Percentiles rank a stretch among this genome's conserved stretches.
Conservation (phyloP, 2,888 invertebrate genomes). For the Hemaris fuciformis region DNA sequence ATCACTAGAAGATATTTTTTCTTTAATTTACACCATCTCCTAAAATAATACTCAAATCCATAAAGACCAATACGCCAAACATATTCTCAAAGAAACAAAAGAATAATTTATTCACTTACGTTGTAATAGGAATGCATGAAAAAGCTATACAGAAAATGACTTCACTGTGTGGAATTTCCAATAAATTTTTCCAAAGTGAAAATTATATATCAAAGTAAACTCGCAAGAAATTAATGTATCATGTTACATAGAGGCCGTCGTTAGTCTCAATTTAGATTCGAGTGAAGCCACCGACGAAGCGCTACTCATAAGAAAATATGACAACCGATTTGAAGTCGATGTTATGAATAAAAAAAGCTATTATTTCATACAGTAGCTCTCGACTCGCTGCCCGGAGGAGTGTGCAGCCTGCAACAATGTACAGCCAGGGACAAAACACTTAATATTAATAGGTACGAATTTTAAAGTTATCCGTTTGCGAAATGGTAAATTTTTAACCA, state of each 20-base stretch:
- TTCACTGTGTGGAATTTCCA: neutral
- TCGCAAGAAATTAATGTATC: conserved; percentile 12
- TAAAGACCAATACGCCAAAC: too few relatives aligned
- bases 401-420: conserved; percentile 40
- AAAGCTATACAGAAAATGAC: neutral
- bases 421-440: conserved; percentile 24
- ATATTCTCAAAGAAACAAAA: too few relatives aligned
- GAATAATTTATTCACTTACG: neutral
- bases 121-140: neutral
- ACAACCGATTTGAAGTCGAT: conserved; percentile 56
- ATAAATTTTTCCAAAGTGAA: conserved; percentile 14
- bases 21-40: too few relatives aligned
- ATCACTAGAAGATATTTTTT: too few relatives aligned
- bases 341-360: conserved; percentile 63
- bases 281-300: conserved; percentile 28
- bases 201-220: conserved; percentile 6
- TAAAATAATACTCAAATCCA: too few relatives aligned
- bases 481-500: too few relatives aligned
- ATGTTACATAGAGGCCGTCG: conserved; percentile 4
- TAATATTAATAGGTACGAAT: too few relatives aligned
- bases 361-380: conserved; percentile 73
- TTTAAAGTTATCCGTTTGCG: too few relatives aligned
- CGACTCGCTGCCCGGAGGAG: conserved; percentile 41
- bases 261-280: conserved; percentile 6
- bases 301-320: conserved; percentile 54